A percentile compares a stretch with the other conserved stretches of the same genome.
These are phyloP conservation scores for Pachypanchax playfairii DNA, from an alignment of 2,113 vertebrate species.

Conservation along the genomic window DNA sequence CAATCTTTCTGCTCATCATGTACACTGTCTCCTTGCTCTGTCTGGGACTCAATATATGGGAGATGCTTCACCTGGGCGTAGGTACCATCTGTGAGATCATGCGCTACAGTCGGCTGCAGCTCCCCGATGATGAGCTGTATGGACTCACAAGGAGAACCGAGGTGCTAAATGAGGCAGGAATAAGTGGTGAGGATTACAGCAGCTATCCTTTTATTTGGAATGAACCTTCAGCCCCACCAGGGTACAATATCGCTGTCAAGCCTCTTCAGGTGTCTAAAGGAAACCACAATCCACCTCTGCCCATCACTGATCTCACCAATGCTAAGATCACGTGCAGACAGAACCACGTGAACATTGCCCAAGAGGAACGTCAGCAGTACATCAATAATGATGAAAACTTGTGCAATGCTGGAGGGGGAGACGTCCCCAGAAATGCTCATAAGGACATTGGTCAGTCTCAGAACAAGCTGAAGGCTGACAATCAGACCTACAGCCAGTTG, in stretches of 20 bases:
- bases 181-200: conserved; percentile 73
- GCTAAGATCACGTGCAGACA: conserved; percentile 87
- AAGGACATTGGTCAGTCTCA: conserved; percentile 82
- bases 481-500: conserved; percentile 78
- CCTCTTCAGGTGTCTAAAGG: conserved; percentile 55
- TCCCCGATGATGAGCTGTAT: conserved; percentile 74
- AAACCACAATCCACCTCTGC: conserved; percentile 75
- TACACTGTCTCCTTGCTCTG: conserved; percentile 91
- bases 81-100: conserved; percentile 89
- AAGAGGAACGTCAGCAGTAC: conserved; percentile 83
- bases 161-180: conserved; percentile 12
- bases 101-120: conserved; percentile 73
- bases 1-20: conserved; percentile 95
- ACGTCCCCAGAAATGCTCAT: conserved; percentile 76
- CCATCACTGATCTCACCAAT: conserved; percentile 85
- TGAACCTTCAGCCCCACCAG: conserved; percentile 86
- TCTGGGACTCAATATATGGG: conserved; percentile 88
- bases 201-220: conserved; percentile 89
- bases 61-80: conserved; percentile 92
- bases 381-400: conserved; percentile 84
- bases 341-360: conserved; percentile 90
- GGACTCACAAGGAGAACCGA: conserved; percentile 28
- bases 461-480: conserved; percentile 83
- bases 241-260: conserved; percentile 88
- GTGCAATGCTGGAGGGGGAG: conserved; percentile 57